Evolutionary conservation across 2,113 vertebrate genomes (phyloP), one percentile per base, ranked within the genome.

Genomic region (Cyanoderma ruficeps): DNA sequence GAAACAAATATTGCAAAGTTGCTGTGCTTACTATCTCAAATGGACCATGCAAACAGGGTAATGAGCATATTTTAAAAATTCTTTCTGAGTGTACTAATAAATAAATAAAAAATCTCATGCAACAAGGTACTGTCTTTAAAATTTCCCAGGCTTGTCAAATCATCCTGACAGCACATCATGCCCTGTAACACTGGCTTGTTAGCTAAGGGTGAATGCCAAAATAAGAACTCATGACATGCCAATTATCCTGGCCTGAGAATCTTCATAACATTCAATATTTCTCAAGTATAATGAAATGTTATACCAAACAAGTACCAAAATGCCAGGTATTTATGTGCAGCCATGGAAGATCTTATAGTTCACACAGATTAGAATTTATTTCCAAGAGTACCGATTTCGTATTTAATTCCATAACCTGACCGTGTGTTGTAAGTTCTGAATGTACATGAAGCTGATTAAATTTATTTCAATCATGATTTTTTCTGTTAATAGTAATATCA

Each of bases 81-180:
- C 31, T 7, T 65, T 85, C 6, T 2, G 55, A 64, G 7, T 13
- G 8, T 31, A 68, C 44, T 81, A 63, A 75, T 53, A 80, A 93
- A 80, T 80, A 61, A 93, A 77, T 85, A 35, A 55, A 52, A 55
- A 74, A 27, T n/a, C 22, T 68, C 69, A n/a, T 18, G 21, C 63
- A 75, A 21, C n/a, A 55, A 82, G 44, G 14, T 78, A 59, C 53
- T 35, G 41, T 28, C 49, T 93, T 82, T 65, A 56, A 94, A 60
- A 93, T 20, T 87, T 82, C 31, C 41, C 44, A 39, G n/a, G 61
- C 28, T 79, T 93, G 61, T 82, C 81, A 89, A 95, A 89, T 94
- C 61, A 65, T 57, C 81, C 49, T 89, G 84, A 85, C 77, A 89
- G 53, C 61, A 42, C 3, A 14, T 87, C 72, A 71, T 46, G 72